Percentiles rank a stretch among this genome's conserved stretches.
These are phyloP conservation scores for Heliconius hermathena DNA, from an alignment of 1,140 invertebrate genomes.

Conservation along the genomic window DNA sequence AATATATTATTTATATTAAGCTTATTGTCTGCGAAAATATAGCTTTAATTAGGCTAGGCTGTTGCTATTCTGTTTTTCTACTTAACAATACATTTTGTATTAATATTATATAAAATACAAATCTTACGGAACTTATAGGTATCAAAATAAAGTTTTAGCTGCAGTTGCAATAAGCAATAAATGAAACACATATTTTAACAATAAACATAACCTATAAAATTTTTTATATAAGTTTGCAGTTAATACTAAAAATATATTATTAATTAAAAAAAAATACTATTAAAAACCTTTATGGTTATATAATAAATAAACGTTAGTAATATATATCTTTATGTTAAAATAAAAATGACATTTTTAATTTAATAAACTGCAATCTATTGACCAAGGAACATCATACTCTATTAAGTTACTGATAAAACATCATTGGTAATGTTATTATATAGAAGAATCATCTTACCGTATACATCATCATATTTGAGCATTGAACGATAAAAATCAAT, in stretches of 20 bases:
- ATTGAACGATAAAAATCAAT: constrained; percentile 53
- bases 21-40: too few relatives aligned
- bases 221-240: background rate
- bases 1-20: too few relatives aligned
- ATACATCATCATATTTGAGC: constrained; percentile 71
- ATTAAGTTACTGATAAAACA: background rate
- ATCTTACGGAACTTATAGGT: too few relatives aligned
- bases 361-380: background rate
- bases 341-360: background rate
- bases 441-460: constrained; percentile 58
- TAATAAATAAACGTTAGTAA: background rate
- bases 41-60: too few relatives aligned
- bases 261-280: background rate
- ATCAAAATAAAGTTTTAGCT: too few relatives aligned
- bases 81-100: too few relatives aligned
- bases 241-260: background rate
- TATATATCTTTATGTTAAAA: background rate
- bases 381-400: too few relatives aligned
- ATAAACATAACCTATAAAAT: background rate
- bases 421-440: background rate
- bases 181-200: background rate
- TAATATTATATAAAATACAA: too few relatives aligned
- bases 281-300: too few relatives aligned
- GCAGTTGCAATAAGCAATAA: too few relatives aligned
- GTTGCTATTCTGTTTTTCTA: too few relatives aligned